phyloP scores from a whole-genome alignment of 2,797 vertebrate genomes.

The Limnodromus scolopaceus region DNA sequence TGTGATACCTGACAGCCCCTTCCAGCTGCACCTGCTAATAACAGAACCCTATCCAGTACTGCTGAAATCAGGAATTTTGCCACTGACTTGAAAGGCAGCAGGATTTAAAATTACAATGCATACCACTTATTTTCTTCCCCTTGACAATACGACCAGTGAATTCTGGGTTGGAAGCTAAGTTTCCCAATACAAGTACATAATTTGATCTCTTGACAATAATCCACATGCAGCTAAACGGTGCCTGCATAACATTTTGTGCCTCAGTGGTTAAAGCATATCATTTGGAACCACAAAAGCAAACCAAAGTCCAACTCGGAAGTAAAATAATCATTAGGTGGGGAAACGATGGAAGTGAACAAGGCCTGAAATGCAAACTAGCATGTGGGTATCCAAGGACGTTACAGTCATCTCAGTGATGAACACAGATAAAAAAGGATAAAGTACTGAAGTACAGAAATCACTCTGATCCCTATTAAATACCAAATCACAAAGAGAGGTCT shows the following conservation, averaged over 20 bases:
- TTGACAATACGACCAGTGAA: conserved; percentile 15
- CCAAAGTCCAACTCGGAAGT: not conserved
- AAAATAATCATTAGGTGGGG: not conserved
- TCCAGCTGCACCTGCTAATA: conserved; percentile 40
- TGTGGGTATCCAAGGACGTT: not conserved
- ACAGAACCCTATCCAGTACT: not conserved
- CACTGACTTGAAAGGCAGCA: conserved; percentile 38
- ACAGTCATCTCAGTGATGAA: not conserved
- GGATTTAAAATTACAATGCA: conserved; percentile 53
- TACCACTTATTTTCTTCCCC: conserved; percentile 27
- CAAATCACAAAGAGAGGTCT: not conserved
- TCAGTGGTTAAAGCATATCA: conserved; percentile 10
- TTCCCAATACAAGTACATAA: conserved; percentile 34
- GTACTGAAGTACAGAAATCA: not conserved
- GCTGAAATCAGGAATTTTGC: conserved; percentile 48
- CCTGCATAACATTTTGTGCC: conserved; percentile 53
- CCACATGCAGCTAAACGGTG: not conserved
- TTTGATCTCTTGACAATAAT: conserved; percentile 60
- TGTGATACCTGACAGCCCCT: not conserved
- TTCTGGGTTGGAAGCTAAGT: conserved; percentile 37
- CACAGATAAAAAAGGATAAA: not conserved
- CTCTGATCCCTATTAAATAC: not conserved
- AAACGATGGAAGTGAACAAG: not conserved
- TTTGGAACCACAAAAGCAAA: conserved; percentile 39
- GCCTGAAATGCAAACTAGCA: not conserved